Evolutionary conservation across 2,797 vertebrate genomes (phyloP).

Genomic region (Neosalanx taihuensis): DNA sequence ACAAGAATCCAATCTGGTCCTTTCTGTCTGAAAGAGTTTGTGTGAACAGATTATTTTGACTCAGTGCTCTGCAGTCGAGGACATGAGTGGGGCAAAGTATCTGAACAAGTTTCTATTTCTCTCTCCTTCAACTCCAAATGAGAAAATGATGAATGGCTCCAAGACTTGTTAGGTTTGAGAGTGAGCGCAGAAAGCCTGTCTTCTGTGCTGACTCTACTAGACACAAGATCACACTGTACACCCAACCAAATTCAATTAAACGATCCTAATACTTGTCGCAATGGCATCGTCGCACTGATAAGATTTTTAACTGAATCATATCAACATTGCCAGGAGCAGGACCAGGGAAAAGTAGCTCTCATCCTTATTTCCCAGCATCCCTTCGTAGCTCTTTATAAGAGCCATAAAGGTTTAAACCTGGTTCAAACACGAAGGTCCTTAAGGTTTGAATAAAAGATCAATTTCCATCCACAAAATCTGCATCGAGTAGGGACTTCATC

Average conservation of each 20-base stretch:
- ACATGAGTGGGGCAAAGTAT: slow-evolving; percentile 18
- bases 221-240: slow-evolving; percentile 27
- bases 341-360: too few species aligned
- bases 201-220: slow-evolving; percentile 28
- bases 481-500: slow-evolving; percentile 12
- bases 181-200: slow-evolving; percentile 29
- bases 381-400: neutral
- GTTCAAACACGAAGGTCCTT: slow-evolving; percentile 9
- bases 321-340: too few species aligned
- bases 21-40: slow-evolving; percentile 24
- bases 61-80: slow-evolving; percentile 5
- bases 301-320: neutral
- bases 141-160: slow-evolving; percentile 35
- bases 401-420: slow-evolving; percentile 4
- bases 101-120: slow-evolving; percentile 24
- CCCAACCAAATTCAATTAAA: neutral
- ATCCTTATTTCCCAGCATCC: slow-evolving; percentile 6
- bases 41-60: slow-evolving; percentile 9
- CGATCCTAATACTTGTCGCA: neutral
- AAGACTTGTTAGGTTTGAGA: slow-evolving; percentile 30
- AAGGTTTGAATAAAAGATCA: slow-evolving; percentile 17
- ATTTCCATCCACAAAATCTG: slow-evolving; percentile 15
- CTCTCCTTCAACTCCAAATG: slow-evolving; percentile 12
- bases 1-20: slow-evolving; percentile 6
- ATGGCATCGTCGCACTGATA: neutral